Evolutionary conservation across 1,140 invertebrate genomes (phyloP).

Genomic region (Drosophila micromelanica): DNA sequence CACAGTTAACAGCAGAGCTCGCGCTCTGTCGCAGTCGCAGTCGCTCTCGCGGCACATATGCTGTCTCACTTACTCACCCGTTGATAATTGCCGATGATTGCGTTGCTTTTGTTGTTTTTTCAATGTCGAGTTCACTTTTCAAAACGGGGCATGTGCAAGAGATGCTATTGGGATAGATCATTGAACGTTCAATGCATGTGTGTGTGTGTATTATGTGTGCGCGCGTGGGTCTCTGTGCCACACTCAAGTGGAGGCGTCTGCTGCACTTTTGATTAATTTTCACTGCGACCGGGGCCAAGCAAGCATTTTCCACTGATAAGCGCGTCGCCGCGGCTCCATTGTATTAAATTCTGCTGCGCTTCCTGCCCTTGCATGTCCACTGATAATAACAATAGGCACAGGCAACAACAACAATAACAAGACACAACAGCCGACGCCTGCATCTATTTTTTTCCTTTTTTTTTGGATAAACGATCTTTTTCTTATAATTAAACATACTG

Average conservation of each 20-base stretch:
- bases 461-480: conserved; percentile 27
- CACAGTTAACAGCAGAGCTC: conserved; percentile 55
- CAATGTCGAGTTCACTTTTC: conserved; percentile 82
- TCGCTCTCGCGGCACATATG: conserved; percentile 16
- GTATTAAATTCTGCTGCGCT: conserved; percentile 53
- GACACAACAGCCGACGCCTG: conserved; percentile 10
- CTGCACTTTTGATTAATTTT: conserved; percentile 77
- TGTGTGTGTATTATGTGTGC: conserved; percentile 1
- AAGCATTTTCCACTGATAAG: conserved; percentile 41
- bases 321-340: conserved; percentile 4
- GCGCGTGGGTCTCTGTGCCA: conserved; percentile 17
- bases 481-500: conserved; percentile 20
- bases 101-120: conserved; percentile 57
- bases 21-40: background rate
- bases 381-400: conserved; percentile 63
- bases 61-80: conserved; percentile 23
- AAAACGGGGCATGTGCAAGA: conserved; percentile 60
- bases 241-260: conserved; percentile 73
- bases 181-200: conserved; percentile 74
- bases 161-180: conserved; percentile 74
- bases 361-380: conserved; percentile 74
- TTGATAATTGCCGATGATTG: conserved; percentile 42
- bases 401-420: conserved; percentile 9
- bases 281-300: conserved; percentile 27
- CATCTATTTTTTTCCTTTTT: conserved; percentile 12